Evolutionary conservation across 2,888 invertebrate species (phyloP).

Genomic region (Euzophera pinguis): DNA sequence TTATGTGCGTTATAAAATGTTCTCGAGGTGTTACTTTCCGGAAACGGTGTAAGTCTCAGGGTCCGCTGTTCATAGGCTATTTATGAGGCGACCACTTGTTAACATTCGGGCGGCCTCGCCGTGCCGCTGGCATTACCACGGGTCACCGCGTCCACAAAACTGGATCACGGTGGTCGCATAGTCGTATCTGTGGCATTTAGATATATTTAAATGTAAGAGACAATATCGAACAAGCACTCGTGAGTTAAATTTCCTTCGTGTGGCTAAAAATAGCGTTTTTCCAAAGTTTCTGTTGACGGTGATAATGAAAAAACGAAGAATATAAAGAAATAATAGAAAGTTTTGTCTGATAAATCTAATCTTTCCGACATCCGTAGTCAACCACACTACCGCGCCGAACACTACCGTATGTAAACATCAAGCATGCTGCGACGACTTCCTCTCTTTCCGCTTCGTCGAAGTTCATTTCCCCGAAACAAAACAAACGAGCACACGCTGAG

Average conservation of each 20-base stretch:
- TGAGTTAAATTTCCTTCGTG: neutral
- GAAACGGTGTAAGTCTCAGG: slow-evolving; percentile 39
- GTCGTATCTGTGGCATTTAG: neutral
- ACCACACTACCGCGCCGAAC: slow-evolving; percentile 12
- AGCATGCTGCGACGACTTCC: slow-evolving; percentile 36
- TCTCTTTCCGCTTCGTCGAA: slow-evolving; percentile 52
- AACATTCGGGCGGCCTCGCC: slow-evolving; percentile 38
- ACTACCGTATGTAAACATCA: slow-evolving; percentile 40
- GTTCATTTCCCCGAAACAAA: slow-evolving; percentile 47
- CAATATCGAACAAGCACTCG: neutral
- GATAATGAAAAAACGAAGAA: no score
- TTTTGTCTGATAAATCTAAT: slow-evolving; percentile 2
- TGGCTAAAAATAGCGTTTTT: no score
- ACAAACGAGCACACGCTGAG: slow-evolving; percentile 28
- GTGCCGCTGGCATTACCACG: slow-evolving; percentile 35
- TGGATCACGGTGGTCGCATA: neutral
- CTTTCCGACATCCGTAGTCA: slow-evolving; percentile 13
- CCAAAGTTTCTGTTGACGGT: no score
- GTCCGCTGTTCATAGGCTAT: slow-evolving; percentile 31
- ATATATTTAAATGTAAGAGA: neutral
- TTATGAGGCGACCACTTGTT: slow-evolving; percentile 37
- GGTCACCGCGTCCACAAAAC: slow-evolving; percentile 26
- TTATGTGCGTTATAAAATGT: slow-evolving; percentile 33
- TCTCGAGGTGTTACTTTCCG: slow-evolving; percentile 54
- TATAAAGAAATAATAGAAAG: neutral